Base-by-base conservation (phyloP, 2,888 invertebrate genomes). In the Macrostomum cliftonense region DNA sequence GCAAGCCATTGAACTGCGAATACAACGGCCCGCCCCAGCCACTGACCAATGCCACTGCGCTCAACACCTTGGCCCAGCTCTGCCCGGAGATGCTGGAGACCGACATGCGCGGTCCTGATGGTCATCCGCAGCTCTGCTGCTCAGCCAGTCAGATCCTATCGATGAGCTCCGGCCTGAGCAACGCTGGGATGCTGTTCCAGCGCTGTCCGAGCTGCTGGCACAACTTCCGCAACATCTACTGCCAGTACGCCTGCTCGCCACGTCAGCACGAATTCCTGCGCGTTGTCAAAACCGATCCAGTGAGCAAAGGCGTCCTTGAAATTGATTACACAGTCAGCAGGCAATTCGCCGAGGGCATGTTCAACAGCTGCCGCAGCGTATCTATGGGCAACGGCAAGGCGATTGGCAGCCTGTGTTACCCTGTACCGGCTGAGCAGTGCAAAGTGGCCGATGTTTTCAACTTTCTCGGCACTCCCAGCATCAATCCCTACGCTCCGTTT, bases 121-220 rank as follows among this genome's bases (percentile, higher is more conserved):
- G 28, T 4, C 28, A 28, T 2, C 17, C 20, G 16, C 13, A n/a
- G 43, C 56, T 61, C 2, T 71, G 71, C 52, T 71, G 71, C 51
- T 53, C 55, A 19, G 52, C 59, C 0, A 39, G 52, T 7, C 70
- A 69, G 49, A 38, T 71, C 1, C 12, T 49, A 2, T 60, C 59
- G 12, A 48, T 71, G n/a, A 54, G 58, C 7, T 46, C 47, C 4
- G 64, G 61, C 52, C 71, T 84, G 54, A 55, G 65, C 1, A 68
- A 79, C 53, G 80, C 82, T 0, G 78, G 78, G 42, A 75, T 77
- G 65, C 74, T 88, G 52, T 56, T 91, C 28, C 73, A 74, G 39
- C 74, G 86, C 47, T 95, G 93, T 68, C 89, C 89, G 0, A 78
- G 83, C 0, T 95, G 93, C 67, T 76, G 81, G 70, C 75, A 77